Base-by-base conservation (phyloP, 53 echinoderm and acorn worm genomes). In the Echinarachnius parma region DNA sequence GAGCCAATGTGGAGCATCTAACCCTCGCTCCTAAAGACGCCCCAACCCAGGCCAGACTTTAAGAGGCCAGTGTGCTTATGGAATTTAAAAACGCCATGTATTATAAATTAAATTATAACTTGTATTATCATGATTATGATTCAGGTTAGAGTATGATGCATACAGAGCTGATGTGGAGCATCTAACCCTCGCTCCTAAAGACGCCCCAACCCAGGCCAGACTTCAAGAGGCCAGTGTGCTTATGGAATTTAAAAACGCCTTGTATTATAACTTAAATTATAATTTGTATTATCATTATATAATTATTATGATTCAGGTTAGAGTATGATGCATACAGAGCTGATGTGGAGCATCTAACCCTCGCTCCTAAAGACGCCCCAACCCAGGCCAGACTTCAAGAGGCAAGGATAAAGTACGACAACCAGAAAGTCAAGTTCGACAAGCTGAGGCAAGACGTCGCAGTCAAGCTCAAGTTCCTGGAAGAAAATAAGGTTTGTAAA, bases 261-360 rank as follows among this genome's bases (percentile, higher is more conserved):
- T n/a, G n/a, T n/a, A n/a, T n/a, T n/a, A n/a, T n/a, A n/a, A n/a
- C n/a, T n/a, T n/a, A n/a, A n/a, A n/a, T n/a, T n/a, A n/a, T n/a
- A n/a, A n/a, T n/a, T n/a, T n/a, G n/a, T n/a, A n/a, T n/a, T n/a
- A n/a, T n/a, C n/a, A n/a, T n/a, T n/a, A n/a, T n/a, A n/a, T n/a
- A n/a, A n/a, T n/a, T n/a, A n/a, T n/a, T n/a, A n/a, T n/a, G n/a
- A n/a, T n/a, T n/a, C 83, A 96, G 98, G 61, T 53, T 98, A 50
- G 98, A 98, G 67, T 98, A 98, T 26, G 98, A 98, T 76, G 98
- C 98, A 19, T 98, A 98, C 75, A 79, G 98, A 78, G 90, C 91
- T 2, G 98, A 96, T 62, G 60, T 88, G 75, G 91, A 98, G 60
- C 87, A 81, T 37, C 66, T 98, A 59, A 85, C 88, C 48, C 56